Evolutionary conservation across 1,140 invertebrate genomes (phyloP).

Genomic region (Sitodiplosis mosellana): DNA sequence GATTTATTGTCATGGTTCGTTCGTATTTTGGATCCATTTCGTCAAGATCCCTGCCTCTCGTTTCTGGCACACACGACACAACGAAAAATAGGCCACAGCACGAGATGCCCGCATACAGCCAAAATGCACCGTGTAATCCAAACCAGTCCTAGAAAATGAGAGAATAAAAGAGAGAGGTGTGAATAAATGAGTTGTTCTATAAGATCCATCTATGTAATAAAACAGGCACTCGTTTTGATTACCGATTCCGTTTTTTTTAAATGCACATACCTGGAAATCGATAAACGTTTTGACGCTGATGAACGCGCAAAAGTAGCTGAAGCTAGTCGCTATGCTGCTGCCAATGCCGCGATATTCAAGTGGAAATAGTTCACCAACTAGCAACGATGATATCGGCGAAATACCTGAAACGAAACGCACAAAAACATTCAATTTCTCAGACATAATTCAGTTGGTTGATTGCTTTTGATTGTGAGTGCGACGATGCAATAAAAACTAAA

Average conservation of each 20-base stretch:
- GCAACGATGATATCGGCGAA: constrained; percentile 78
- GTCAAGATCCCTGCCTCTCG: constrained; percentile 71
- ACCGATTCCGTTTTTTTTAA: background rate
- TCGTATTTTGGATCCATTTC: constrained; percentile 65
- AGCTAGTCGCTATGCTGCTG: constrained; percentile 65
- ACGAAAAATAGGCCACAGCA: constrained; percentile 71
- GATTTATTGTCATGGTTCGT: constrained; percentile 29
- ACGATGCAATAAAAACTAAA: background rate
- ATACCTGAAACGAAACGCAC: constrained; percentile 30
- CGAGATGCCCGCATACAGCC: constrained; percentile 74
- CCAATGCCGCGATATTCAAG: constrained; percentile 69
- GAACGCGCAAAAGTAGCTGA: constrained; percentile 78
- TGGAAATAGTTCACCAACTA: constrained; percentile 81
- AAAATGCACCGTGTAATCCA: constrained; percentile 71
- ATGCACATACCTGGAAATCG: constrained; percentile 33
- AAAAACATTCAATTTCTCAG: background rate
- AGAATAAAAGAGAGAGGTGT: no score
- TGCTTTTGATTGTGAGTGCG: background rate
- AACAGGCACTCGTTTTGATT: no score
- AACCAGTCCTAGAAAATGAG: constrained; percentile 37
- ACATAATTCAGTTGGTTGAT: background rate
- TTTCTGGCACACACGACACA: constrained; percentile 77
- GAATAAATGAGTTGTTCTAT: no score
- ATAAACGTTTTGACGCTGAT: constrained; percentile 82
- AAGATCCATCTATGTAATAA: no score